Conservation (phyloP, 2,113 vertebrate genomes). For the Scatophagus argus region DNA sequence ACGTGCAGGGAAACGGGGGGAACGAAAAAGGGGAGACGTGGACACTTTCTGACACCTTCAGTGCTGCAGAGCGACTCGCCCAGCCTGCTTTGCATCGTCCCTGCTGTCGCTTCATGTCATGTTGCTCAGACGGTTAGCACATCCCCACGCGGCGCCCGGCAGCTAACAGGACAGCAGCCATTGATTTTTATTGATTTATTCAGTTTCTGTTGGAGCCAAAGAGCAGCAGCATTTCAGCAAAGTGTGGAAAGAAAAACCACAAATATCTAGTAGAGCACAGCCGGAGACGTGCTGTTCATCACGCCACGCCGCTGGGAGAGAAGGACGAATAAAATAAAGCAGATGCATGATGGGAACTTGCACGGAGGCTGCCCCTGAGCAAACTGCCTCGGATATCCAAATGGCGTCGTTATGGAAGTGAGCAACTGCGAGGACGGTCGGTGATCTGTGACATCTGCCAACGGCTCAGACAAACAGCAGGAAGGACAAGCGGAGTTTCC, state of each 20-base stretch:
- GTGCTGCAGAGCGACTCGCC: background rate
- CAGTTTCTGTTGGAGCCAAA: background rate
- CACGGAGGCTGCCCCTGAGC: background rate
- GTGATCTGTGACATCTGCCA: slow-evolving; percentile 50
- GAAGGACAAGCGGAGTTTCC: slow-evolving; percentile 40
- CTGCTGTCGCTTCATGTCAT: background rate
- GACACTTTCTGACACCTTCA: background rate
- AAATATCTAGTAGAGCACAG: no score
- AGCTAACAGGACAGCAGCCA: background rate
- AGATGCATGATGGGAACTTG: slow-evolving; percentile 21
- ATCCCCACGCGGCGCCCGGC: background rate
- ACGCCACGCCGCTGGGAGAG: no score
- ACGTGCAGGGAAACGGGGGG: background rate
- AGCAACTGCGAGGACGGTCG: slow-evolving; percentile 29
- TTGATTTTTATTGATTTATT: background rate
- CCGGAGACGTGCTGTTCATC: no score
- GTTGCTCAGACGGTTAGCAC: background rate
- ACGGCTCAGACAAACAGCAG: slow-evolving; percentile 44
- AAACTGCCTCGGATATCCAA: background rate
- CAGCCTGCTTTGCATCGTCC: background rate
- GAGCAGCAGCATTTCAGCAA: background rate
- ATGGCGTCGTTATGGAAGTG: slow-evolving; percentile 23
- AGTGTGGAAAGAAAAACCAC: no score
- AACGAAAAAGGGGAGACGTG: background rate
- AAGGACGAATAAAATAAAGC: background rate